phyloP scores from a whole-genome alignment of 2,797 vertebrate species.

The Pangasius djambal region DNA sequence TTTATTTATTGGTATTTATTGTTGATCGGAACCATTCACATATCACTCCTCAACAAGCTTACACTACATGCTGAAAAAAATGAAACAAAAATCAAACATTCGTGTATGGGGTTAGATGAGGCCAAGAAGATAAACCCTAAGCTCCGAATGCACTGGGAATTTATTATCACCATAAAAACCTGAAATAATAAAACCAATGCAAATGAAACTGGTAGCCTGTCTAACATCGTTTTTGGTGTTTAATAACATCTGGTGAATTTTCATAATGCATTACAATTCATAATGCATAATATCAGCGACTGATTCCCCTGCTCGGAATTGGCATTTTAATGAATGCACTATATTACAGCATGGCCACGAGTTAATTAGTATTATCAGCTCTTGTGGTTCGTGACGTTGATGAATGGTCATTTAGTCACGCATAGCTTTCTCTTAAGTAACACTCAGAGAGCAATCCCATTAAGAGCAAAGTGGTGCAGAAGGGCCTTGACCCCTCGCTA shows the following conservation, averaged over 20 bases:
- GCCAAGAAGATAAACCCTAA: background rate
- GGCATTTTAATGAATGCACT: background rate
- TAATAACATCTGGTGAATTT: background rate
- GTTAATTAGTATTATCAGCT: slow-evolving; percentile 21
- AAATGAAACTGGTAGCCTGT: background rate
- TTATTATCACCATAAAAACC: background rate
- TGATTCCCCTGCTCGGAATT: background rate
- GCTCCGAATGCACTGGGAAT: background rate
- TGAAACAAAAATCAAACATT: background rate
- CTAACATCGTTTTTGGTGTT: background rate
- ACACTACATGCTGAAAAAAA: background rate
- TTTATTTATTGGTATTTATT: background rate
- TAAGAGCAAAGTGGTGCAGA: background rate
- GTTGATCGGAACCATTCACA: background rate
- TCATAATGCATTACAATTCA: slow-evolving; percentile 9
- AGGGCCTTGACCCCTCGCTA: background rate
- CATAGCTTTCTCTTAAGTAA: background rate
- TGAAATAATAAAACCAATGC: background rate
- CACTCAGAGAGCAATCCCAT: background rate
- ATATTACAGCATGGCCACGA: background rate
- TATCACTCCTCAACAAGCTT: background rate
- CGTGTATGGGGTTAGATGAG: background rate
- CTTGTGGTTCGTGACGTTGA: background rate
- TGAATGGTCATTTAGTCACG: slow-evolving; percentile 18
- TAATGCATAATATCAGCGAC: slow-evolving; percentile 12